Evolutionary conservation across 2,113 vertebrate species (phyloP).

Genomic region (Dicentrarchus labrax): DNA sequence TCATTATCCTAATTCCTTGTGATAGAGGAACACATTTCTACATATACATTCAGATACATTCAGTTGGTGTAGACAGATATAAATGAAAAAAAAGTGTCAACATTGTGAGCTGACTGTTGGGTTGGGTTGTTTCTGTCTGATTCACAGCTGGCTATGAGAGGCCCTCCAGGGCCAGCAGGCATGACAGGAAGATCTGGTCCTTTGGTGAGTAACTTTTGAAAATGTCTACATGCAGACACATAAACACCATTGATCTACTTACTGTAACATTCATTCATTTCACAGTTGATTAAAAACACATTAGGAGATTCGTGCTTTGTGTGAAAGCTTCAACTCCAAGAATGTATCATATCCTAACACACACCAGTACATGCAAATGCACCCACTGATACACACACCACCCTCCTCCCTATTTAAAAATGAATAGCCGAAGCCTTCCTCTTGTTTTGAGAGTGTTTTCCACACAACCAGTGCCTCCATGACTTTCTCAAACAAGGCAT

Average conservation of each 20-base stretch:
- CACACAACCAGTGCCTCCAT: background rate
- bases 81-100: background rate
- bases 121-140: conserved; percentile 59
- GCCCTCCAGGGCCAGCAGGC: conserved; percentile 92
- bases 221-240: background rate
- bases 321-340: background rate
- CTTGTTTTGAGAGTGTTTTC: background rate
- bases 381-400: background rate
- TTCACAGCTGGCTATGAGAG: conserved; percentile 93
- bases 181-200: conserved; percentile 95
- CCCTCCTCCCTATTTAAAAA: background rate
- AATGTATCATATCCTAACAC: background rate
- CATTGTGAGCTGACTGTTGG: conserved; percentile 17
- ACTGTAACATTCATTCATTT: conserved; percentile 12
- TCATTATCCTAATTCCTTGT: background rate
- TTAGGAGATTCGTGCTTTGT: conserved; percentile 16
- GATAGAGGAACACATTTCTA: background rate
- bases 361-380: background rate
- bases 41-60: background rate
- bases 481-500: background rate
- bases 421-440: no score
- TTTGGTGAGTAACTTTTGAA: conserved; percentile 87
- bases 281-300: conserved; percentile 55
- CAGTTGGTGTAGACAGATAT: background rate
- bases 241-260: background rate